Evolutionary conservation across 1,140 invertebrate genomes (phyloP), one percentile per base, ranked within the genome.

Genomic region (Drosophila pallidifrons): DNA sequence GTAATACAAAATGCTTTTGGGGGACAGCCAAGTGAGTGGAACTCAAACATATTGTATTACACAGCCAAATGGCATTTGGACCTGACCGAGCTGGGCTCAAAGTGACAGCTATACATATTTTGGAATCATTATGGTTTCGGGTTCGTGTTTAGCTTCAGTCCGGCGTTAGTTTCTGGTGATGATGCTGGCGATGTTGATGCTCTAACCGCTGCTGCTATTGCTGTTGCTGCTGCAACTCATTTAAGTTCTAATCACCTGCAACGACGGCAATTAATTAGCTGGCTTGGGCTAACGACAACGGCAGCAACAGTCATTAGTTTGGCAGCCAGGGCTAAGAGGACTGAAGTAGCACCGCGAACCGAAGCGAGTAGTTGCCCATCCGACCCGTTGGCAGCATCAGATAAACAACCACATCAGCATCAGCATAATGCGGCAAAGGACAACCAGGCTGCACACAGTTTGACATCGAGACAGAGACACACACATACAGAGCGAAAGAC

Each of bases 231-330:
- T 76, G 81, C 81, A 82, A 72, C 81, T 82, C 81, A 82, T 83
- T 83, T 79, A 83, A 83, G 81, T 77, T 83, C 81, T 83, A 83
- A 83, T 83, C 81, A 83, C 76, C 81, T 83, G 80, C 81, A 83
- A 83, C 81, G 76, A 79, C 77, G 73, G 75, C 81, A 79, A 83
- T 83, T 83, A 83, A 83, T 83, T 83, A 83, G 77, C 68, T 74
- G 65, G 69, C 66, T 77, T 55, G 79, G 59, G 63, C 70, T 72
- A 79, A 70, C 75, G 64, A 68, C 79, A 78, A 66, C 74, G 76
- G 64, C 72, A 79, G 72, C 81, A 83, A 67, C 77, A 77, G 81
- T 73, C 81, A 83, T 83, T 80, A 83, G 81, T 80, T 83, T 67
- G 69, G 67, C 46, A 63, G 60, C 28, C 60, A 43, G 57, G 57